phyloP scores from a whole-genome alignment of 1,140 invertebrate genomes.

The Batillaria attramentaria region DNA sequence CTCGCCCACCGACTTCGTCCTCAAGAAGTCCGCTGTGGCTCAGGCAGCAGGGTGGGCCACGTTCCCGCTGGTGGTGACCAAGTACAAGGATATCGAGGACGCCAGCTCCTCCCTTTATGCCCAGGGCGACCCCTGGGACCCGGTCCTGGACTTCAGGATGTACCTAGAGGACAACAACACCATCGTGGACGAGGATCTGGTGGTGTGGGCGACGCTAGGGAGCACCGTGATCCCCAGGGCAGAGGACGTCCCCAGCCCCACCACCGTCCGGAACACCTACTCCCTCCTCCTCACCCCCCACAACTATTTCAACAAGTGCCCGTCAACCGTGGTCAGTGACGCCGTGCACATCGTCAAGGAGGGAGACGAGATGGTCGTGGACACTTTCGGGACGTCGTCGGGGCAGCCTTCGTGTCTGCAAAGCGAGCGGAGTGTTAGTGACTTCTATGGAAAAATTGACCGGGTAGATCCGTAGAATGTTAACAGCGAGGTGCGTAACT shows the following conservation, averaged over 20 bases:
- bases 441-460: constrained; percentile 21
- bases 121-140: constrained; percentile 63
- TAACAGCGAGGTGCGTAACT: not conserved
- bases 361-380: constrained; percentile 4
- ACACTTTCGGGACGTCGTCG: constrained; percentile 27
- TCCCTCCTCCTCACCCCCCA: constrained; percentile 57
- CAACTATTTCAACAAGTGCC: constrained; percentile 67
- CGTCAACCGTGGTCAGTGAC: constrained; percentile 58
- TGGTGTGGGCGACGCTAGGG: constrained; percentile 66
- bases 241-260: constrained; percentile 64
- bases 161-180: constrained; percentile 65
- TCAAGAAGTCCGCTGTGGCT: constrained; percentile 49
- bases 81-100: constrained; percentile 64
- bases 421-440: constrained; percentile 18
- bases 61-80: constrained; percentile 60
- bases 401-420: constrained; percentile 33
- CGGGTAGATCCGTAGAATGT: not conserved
- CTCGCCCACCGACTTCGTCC: constrained; percentile 53
- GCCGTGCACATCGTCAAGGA: constrained; percentile 44
- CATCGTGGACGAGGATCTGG: constrained; percentile 64
- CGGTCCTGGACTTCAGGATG: constrained; percentile 63
- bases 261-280: constrained; percentile 55
- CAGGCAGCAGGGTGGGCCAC: constrained; percentile 59
- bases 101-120: constrained; percentile 65
- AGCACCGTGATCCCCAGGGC: constrained; percentile 61